Evolutionary conservation across 2,797 vertebrate species (phyloP), one percentile per base, ranked within the genome.

Genomic region (Chloroceryle inda): DNA sequence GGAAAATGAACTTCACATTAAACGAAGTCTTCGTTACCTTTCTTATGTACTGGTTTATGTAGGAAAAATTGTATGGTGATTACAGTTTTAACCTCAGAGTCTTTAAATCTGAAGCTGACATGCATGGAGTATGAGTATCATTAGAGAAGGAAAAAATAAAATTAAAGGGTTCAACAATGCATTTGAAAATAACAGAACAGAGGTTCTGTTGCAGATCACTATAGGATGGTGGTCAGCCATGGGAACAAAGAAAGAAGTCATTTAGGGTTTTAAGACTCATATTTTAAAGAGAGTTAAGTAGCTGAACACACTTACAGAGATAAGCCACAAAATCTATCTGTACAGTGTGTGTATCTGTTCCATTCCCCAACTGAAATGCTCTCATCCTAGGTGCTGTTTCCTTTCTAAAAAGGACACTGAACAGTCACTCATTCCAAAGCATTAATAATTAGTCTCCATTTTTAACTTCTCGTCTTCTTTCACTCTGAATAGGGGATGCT

Each of bases 1-100:
- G 50, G 69, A 92, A 92, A 95, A 97, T 89, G 82, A 95, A 89
- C 71, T 72, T 90, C 56, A 66, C 21, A 22, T 93, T 94, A 92
- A 81, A 94, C 62, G 92, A 89, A 94, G 52, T 13, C 40, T 78
- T 86, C 40, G 45, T 68, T 77, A 75, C 26, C 6, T 88, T 91
- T 89, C 84, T 49, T 62, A 84, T 13, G 3, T 68, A 74, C 12
- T 52, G 80, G 24, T 19, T 66, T 83, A 91, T 45, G 40, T 49
- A 88, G 29, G 29, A 73, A 71, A 92, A 85, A 85, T 2, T 73
- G 19, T 24, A n/a, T 18, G 19, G 27, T 82, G 35, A 35, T 22
- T 56, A 26, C 33, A 75, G 17, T 55, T 96, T 96, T 92, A 67
- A 69, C 18, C 24, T 73, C 35, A 50, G 42, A 37, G 18, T 94